Percentiles rank a stretch among this genome's conserved stretches.
phyloP scores from a whole-genome alignment of 2,888 invertebrate species.

The Gisinianus flammeolus region DNA sequence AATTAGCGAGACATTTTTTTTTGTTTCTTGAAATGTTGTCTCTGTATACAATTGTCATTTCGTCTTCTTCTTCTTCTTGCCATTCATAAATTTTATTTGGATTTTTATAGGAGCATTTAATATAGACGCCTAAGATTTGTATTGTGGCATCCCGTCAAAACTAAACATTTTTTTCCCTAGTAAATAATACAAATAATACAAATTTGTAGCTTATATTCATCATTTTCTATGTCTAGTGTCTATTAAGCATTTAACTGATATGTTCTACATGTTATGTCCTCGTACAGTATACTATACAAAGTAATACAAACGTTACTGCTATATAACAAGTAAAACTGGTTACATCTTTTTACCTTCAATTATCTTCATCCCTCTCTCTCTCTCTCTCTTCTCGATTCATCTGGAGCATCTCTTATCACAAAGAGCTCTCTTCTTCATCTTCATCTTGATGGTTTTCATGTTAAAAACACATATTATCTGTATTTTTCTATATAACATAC shows the following conservation, averaged over 20 bases:
- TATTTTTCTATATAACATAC: too few relatives aligned
- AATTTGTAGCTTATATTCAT: not conserved
- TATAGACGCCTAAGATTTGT: too few relatives aligned
- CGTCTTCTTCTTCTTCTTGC: too few relatives aligned
- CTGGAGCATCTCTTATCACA: not conserved
- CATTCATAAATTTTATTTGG: too few relatives aligned
- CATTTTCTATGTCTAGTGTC: not conserved
- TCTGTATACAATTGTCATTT: too few relatives aligned
- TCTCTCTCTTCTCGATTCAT: not conserved
- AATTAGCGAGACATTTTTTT: too few relatives aligned
- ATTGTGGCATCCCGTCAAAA: too few relatives aligned
- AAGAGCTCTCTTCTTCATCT: not conserved
- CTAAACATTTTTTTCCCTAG: too few relatives aligned
- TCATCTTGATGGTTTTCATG: not conserved
- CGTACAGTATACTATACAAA: not conserved
- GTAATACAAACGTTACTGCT: not conserved
- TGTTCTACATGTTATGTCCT: not conserved
- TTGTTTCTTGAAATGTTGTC: too few relatives aligned
- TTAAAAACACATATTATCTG: too few relatives aligned
- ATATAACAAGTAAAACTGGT: not conserved
- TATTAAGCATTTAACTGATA: not conserved
- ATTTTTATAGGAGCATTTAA: too few relatives aligned
- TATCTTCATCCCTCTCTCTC: not conserved
- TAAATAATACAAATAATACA: too few relatives aligned
- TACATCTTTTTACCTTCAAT: not conserved